Evolutionary conservation across 2,797 vertebrate species (phyloP).

Genomic region (Ciconia nigra): DNA sequence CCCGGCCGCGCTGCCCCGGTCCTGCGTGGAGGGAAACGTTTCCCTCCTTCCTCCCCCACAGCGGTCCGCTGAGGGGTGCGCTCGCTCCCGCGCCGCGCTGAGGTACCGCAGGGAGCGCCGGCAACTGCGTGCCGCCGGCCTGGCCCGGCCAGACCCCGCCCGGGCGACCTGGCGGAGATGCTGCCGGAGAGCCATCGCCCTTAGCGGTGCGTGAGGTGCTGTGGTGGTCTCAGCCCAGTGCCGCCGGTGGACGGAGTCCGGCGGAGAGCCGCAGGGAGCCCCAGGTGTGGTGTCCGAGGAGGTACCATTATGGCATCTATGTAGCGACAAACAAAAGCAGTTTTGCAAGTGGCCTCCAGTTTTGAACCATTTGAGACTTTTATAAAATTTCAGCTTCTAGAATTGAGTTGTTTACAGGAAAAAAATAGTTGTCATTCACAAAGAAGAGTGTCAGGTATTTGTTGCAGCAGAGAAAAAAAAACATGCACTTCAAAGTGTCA

Average conservation of each 20-base stretch:
- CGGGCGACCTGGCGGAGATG: not conserved
- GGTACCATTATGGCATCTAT: not conserved
- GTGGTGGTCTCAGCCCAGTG: not conserved
- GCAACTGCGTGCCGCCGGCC: not conserved
- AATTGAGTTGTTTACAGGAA: fast-evolving
- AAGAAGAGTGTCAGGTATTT: not conserved
- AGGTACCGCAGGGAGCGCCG: not conserved
- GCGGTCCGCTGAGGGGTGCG: not conserved
- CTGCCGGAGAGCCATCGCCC: too few species aligned
- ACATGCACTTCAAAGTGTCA: fast-evolving
- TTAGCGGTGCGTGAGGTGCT: too few species aligned
- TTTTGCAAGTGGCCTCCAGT: not conserved
- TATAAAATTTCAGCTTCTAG: not conserved
- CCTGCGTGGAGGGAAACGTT: not conserved
- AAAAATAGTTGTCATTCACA: not conserved
- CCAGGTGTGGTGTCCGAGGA: not conserved
- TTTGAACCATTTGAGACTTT: not conserved
- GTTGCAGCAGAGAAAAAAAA: not conserved
- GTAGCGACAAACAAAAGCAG: too few species aligned
- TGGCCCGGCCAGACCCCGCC: too few species aligned
- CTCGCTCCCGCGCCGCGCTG: not conserved
- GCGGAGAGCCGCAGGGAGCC: not conserved
- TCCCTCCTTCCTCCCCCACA: not conserved
- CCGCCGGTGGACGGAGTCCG: not conserved
- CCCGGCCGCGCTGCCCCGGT: too few species aligned